Conservation (phyloP, 2,888 invertebrate species). For the Deroplatys truncata region DNA sequence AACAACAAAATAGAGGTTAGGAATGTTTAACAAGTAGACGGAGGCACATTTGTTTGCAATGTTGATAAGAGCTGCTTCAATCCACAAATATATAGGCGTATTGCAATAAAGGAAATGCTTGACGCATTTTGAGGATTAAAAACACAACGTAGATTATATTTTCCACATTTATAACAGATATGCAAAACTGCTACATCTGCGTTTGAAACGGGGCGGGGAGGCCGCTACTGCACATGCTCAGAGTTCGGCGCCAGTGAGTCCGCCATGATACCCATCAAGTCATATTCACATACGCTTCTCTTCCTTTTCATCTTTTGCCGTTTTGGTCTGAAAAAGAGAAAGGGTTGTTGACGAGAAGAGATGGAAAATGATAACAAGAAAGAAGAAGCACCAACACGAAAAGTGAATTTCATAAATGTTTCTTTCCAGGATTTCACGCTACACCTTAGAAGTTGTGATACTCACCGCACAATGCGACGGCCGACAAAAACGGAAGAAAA, state of each 20-base stretch:
- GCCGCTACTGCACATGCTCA: background rate
- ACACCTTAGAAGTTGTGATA: background rate
- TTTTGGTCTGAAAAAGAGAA: background rate
- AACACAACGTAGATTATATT: no score
- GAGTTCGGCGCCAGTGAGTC: background rate
- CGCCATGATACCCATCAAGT: background rate
- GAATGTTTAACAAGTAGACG: no score
- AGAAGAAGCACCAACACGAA: conserved; percentile 1
- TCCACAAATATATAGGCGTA: no score
- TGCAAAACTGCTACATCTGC: background rate
- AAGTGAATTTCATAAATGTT: conserved; percentile 26
- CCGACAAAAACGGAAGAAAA: background rate
- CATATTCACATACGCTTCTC: background rate
- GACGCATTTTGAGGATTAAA: no score
- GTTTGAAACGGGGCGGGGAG: background rate
- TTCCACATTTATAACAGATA: no score
- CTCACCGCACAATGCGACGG: background rate
- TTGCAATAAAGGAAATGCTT: no score
- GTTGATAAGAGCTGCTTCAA: no score
- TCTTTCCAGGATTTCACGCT: background rate
- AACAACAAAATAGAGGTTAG: no score
- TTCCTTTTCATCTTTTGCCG: background rate
- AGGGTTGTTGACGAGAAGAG: background rate
- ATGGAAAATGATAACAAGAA: background rate
- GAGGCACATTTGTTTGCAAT: no score